Base-by-base conservation (phyloP, 2,797 vertebrate species). In the Etheostoma nigrum region DNA sequence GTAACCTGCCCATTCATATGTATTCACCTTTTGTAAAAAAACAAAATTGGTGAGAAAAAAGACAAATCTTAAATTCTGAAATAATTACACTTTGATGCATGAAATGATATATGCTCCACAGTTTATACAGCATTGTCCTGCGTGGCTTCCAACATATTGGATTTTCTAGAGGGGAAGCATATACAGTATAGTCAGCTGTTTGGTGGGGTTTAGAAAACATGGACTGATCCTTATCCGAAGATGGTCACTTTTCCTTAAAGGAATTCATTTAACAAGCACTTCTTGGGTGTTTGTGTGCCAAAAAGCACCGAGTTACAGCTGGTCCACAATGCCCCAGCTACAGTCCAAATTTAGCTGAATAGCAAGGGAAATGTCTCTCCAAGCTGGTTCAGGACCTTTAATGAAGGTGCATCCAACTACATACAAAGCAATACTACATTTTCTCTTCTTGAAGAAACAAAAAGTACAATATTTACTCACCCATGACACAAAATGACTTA, bases 181-280 rank as follows among this genome's bases (percentile, higher is more conserved):
- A 86, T 74, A 70, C 57, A 48, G 80, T 80, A 70, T 60, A 48
- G 80, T 80, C 82, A 72, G 67, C 69, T 74, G 58, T 86, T 86
- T 84, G 54, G 65, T 63, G 16, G 16, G 23, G 51, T 83, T 79
- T 76, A 47, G 74, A 85, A 90, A 89, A 83, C 77, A 74, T 81
- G 66, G 72, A 44, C 71, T 67, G 64, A 88, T 85, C 80, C 72
- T 82, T 67, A 82, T 84, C 75, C 85, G 78, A 82, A 87, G 68
- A 77, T 30, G 74, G 62, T 79, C 86, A 74, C 68, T 71, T 52
- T 79, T 36, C 49, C 52, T 84, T 85, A 79, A 86, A 87, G 84
- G 49, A 86, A 82, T 86, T 83, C 1, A 25, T 91, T 89, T 87
- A 89, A 88, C 80, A 79, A 79, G 88, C 78, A 69, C 73, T 81